phyloP scores from a whole-genome alignment of 37 sponge, comb jelly and placozoan genomes.

The Cliona cf. orientalis region DNA sequence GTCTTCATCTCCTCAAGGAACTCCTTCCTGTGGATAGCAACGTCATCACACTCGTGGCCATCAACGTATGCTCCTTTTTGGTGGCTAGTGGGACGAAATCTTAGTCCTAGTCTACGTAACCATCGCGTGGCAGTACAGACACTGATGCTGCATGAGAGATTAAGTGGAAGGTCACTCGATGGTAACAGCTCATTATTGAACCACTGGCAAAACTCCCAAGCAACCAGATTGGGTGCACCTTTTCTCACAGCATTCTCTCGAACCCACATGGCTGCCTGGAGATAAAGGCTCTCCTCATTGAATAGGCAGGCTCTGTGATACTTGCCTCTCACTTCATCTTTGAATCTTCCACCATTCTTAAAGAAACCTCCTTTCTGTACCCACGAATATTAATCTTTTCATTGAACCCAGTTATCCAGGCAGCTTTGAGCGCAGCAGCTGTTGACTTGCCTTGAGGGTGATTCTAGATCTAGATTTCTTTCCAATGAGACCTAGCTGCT shows the following conservation, averaged over 20 bases:
- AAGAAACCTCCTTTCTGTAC: too few species aligned
- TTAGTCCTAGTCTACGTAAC: not conserved
- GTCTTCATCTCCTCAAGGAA: not conserved
- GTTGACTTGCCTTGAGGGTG: too few species aligned
- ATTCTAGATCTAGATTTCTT: too few species aligned
- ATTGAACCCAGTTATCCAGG: not conserved
- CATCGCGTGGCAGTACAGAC: conserved; percentile 5
- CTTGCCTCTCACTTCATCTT: not conserved
- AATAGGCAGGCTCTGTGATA: not conserved
- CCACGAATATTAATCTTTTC: not conserved
- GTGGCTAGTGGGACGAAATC: conserved; percentile 11
- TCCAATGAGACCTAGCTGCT: too few species aligned
- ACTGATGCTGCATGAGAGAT: not conserved
- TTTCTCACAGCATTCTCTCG: conserved; percentile 10
- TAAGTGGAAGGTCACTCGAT: not conserved
- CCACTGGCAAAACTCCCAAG: conserved; percentile 32
- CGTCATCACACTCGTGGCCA: conserved; percentile 58
- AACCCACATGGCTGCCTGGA: conserved; percentile 2
- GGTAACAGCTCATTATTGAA: not conserved
- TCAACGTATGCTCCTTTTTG: conserved; percentile 46
- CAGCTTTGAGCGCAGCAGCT: not conserved
- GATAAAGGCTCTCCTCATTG: conserved; percentile 2
- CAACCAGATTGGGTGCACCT: conserved; percentile 9
- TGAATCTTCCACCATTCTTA: not conserved
- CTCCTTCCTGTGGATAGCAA: conserved; percentile 4